Evolutionary conservation across 2,888 invertebrate species (phyloP).

Genomic region (Drosophila engyochracea): DNA sequence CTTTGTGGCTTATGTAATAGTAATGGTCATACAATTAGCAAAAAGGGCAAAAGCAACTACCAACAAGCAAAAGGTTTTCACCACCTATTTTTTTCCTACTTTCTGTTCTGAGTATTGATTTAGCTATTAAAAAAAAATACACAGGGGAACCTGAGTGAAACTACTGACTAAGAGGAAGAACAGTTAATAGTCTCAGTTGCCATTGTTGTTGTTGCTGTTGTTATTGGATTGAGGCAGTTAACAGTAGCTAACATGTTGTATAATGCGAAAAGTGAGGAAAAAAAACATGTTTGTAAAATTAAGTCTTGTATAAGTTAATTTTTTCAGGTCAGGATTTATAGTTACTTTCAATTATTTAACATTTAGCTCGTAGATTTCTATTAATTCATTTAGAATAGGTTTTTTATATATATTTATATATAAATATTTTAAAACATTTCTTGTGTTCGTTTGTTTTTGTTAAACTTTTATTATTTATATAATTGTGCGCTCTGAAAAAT

Average conservation of each 20-base stretch:
- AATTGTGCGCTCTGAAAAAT: conserved; percentile 2
- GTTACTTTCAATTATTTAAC: neutral
- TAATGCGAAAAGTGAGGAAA: conserved; percentile 16
- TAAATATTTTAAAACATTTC: neutral
- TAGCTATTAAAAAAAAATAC: conserved; percentile 66
- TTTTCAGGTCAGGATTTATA: neutral
- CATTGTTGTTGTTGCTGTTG: conserved; percentile 4
- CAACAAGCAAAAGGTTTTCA: conserved; percentile 17
- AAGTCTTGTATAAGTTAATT: neutral
- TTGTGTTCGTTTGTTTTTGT: neutral
- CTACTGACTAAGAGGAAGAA: conserved; percentile 22
- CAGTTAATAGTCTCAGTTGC: conserved; percentile 20
- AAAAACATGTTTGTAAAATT: neutral
- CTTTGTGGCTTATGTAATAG: conserved; percentile 67
- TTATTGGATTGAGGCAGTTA: neutral
- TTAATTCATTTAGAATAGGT: neutral
- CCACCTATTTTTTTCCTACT: conserved; percentile 9
- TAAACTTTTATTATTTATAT: neutral
- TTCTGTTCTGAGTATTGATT: conserved; percentile 62
- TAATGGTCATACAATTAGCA: conserved; percentile 66
- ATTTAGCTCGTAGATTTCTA: neutral
- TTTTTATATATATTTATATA: neutral
- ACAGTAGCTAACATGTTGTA: conserved; percentile 29
- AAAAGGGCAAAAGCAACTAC: conserved; percentile 37
- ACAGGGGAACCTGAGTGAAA: conserved; percentile 34